Percentiles rank a stretch among this genome's conserved stretches.
Conservation (phyloP, 2,888 invertebrate genomes). For the Drosophila infuscata region DNA sequence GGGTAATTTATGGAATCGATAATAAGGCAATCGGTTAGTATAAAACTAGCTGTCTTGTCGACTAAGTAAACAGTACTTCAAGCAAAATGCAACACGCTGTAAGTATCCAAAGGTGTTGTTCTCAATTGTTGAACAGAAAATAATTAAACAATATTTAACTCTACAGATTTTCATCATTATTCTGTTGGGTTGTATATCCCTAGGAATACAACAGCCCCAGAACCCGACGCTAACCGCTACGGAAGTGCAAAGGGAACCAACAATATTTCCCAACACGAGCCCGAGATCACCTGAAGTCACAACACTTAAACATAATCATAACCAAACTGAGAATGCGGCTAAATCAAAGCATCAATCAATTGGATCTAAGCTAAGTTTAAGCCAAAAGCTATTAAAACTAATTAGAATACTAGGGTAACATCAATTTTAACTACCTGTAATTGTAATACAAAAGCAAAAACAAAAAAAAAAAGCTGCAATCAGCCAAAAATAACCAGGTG, state of each 20-base stretch:
- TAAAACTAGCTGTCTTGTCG: neutral
- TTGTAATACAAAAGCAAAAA: neutral
- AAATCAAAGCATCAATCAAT: neutral
- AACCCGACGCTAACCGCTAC: neutral
- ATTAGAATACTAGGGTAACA: constrained; percentile 25
- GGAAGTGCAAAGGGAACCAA: neutral
- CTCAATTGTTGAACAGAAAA: neutral
- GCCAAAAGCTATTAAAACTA: constrained; percentile 34
- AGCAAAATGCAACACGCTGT: constrained; percentile 57
- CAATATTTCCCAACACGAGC: neutral
- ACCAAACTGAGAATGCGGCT: neutral
- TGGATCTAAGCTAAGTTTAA: neutral
- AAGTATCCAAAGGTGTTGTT: constrained; percentile 36
- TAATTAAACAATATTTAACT: neutral
- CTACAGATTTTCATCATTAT: constrained; percentile 21
- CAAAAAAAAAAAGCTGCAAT: neutral
- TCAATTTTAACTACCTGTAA: too few species aligned
- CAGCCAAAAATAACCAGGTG: neutral
- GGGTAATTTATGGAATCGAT: neutral
- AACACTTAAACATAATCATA: neutral
- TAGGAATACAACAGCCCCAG: constrained; percentile 4
- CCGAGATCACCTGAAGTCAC: neutral
- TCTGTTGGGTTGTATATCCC: constrained; percentile 12
- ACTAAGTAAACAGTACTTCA: neutral
- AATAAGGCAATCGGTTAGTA: neutral